A percentile compares a stretch with the other conserved stretches of the same genome.
phyloP scores from a whole-genome alignment of 2,113 vertebrate species.

The Xenus cinereus region DNA sequence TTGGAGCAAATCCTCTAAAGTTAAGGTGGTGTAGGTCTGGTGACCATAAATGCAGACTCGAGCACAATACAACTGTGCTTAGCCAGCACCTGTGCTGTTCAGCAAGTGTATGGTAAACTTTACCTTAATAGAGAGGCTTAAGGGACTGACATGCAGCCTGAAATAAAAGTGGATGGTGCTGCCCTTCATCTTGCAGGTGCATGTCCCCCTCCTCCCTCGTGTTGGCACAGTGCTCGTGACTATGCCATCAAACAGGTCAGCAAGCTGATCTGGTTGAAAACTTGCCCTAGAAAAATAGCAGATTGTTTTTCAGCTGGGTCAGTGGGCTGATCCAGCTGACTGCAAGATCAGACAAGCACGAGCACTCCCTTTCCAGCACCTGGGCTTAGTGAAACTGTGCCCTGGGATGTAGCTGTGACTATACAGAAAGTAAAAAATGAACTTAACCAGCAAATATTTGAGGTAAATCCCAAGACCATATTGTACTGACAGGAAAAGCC shows the following conservation, averaged over 20 bases:
- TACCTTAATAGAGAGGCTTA: not conserved
- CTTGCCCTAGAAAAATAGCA: slow-evolving; percentile 28
- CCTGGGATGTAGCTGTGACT: not conserved
- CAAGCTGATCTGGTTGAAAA: slow-evolving; percentile 32
- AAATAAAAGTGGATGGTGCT: not conserved
- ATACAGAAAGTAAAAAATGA: not conserved
- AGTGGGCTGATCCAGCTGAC: not conserved
- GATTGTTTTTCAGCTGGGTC: slow-evolving; percentile 40
- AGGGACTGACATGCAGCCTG: not conserved
- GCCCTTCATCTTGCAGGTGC: not conserved
- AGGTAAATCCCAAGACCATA: not conserved
- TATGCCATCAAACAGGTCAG: not conserved
- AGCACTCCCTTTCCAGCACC: not conserved
- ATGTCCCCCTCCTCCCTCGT: not conserved
- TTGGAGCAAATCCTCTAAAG: not conserved
- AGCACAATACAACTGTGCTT: not conserved
- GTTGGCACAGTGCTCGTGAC: not conserved
- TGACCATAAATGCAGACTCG: not conserved
- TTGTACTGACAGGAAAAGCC: not conserved
- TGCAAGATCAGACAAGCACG: not conserved
- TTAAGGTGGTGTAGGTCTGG: not conserved
- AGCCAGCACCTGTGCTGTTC: not conserved
- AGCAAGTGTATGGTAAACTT: not conserved
- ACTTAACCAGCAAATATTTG: not conserved
- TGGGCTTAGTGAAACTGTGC: not conserved